Percentiles rank a stretch among this genome's conserved stretches.
These are phyloP conservation scores for Oxygymnocypris stewartii DNA, from an alignment of 2,113 vertebrate species.

Conservation along the genomic window DNA sequence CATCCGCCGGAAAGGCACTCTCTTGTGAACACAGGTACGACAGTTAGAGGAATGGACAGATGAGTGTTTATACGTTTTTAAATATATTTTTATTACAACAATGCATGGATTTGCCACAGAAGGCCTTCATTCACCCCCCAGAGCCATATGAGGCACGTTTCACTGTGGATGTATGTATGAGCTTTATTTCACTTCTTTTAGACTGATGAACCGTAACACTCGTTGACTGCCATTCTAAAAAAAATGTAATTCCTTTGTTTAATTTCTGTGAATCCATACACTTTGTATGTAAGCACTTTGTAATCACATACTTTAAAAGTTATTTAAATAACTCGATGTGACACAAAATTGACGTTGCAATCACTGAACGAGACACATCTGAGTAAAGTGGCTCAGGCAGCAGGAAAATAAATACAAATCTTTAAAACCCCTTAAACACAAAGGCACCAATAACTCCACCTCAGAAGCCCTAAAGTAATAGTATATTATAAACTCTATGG, in stretches of 20 bases:
- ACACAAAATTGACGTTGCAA: neutral
- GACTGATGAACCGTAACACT: too few species aligned
- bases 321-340: neutral
- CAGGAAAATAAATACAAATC: neutral
- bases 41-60: too few species aligned
- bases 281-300: neutral
- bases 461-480: conserved; percentile 19
- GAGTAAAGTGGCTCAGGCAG: neutral
- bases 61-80: too few species aligned
- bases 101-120: too few species aligned
- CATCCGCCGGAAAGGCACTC: too few species aligned
- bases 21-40: too few species aligned
- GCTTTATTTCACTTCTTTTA: too few species aligned
- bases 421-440: conserved; percentile 11
- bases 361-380: neutral
- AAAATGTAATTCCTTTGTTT: neutral
- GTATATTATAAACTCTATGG: neutral
- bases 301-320: neutral
- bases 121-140: too few species aligned
- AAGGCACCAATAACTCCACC: neutral
- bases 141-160: too few species aligned
- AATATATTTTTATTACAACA: too few species aligned
- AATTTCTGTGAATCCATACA: neutral
- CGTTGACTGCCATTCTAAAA: too few species aligned
- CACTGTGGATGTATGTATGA: too few species aligned